Percentiles rank a stretch among this genome's conserved stretches.
These are phyloP conservation scores for Amphipyra tragopoginis DNA, from an alignment of 2,888 invertebrate genomes.

Conservation along the genomic window DNA sequence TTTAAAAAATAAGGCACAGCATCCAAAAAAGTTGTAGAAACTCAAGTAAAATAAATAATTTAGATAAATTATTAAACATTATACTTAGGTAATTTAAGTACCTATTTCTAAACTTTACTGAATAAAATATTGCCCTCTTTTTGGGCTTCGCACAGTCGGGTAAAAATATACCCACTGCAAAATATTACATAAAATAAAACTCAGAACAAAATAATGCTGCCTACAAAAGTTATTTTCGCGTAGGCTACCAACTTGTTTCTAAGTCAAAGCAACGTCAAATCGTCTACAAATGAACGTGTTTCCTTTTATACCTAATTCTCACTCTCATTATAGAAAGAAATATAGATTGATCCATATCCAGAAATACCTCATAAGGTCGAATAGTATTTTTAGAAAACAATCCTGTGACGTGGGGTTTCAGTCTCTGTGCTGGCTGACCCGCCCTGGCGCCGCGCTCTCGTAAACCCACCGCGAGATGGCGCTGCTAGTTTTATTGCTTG, in stretches of 20 bases:
- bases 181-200: no score
- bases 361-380: slow-evolving; percentile 16
- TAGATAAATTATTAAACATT: no score
- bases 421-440: slow-evolving; percentile 46
- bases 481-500: slow-evolving; percentile 82
- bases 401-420: slow-evolving; percentile 15
- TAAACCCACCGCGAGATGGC: slow-evolving; percentile 84
- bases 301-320: slow-evolving; percentile 11
- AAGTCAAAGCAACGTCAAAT: slow-evolving; percentile 40
- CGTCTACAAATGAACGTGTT: slow-evolving; percentile 20
- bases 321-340: slow-evolving; percentile 13
- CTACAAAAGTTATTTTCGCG: neutral
- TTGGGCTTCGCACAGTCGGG: no score
- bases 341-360: slow-evolving; percentile 12
- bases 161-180: no score
- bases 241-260: neutral
- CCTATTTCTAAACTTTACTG: no score
- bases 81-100: no score
- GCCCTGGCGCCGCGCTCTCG: slow-evolving; percentile 71
- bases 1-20: no score
- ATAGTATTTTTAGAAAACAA: slow-evolving; percentile 35
- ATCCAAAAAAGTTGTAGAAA: no score
- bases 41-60: no score
- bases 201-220: no score
- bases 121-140: no score